Base-by-base conservation (phyloP, 2,888 invertebrate species). In the Horisme vitalbata region DNA sequence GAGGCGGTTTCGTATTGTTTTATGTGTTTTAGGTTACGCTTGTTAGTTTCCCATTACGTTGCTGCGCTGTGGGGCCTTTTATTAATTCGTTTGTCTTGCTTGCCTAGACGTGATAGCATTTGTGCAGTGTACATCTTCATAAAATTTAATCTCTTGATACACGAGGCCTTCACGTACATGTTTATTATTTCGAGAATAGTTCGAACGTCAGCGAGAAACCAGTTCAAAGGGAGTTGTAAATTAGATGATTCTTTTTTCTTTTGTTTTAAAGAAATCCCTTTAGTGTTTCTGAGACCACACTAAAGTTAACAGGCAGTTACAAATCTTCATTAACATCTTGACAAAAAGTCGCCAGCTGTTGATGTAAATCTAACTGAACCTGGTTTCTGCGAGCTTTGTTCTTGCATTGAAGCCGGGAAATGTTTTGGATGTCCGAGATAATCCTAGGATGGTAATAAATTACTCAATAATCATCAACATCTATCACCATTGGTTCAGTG, bases 271-370 rank as follows among this genome's bases (percentile, higher is more conserved):
- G 72, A 78, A 73, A 49, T 73, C 68, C 65, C 67, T 72, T 76
- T 69, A 73, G 72, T 68, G 70, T 68, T 63, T 64, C 59, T 59
- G 63, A 63, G 75, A 74, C 79, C 79, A 76, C 79, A 73, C 73
- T 74, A 77, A 75, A 71, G 63, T 59, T 61, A 67, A 63, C 71
- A 59, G 78, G 71, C 77, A 71, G 76, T 69, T 74, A 83, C 82
- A 83, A 83, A 83, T 83, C 79, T 83, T 84, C 79, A 81, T 84
- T 83, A 81, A 78, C 75, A 77, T 67, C 68, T 73, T 79, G 80
- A 83, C 80, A 80, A 80, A 81, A 80, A 74, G 77, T 70, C 68
- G 65, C 55, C 79, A 80, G 79, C 79, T 82, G 61, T 57, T 68
- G 45, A 63, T 71, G 74, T 76, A 77, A 76, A 79, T 78, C 68